These are phyloP conservation scores for Scaptomyza tumidula DNA, from an alignment of 2,888 invertebrate species.

Conservation along the genomic window DNA sequence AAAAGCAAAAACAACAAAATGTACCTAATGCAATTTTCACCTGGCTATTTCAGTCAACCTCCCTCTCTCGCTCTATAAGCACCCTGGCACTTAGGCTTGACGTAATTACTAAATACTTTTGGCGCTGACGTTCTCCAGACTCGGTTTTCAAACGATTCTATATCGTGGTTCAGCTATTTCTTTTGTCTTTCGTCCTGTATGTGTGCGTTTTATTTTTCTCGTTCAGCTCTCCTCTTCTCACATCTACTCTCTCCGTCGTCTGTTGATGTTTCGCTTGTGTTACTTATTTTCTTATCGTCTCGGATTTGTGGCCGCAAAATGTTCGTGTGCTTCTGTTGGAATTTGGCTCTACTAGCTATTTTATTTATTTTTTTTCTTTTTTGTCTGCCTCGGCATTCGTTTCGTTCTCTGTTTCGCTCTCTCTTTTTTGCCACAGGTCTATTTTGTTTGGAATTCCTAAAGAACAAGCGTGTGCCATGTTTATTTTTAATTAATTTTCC, in stretches of 20 bases:
- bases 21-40: conserved; percentile 75
- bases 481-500: conserved; percentile 80
- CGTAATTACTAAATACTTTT: conserved; percentile 80
- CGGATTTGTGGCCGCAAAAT: conserved; percentile 78
- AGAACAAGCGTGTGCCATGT: conserved; percentile 78
- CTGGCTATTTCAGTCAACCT: conserved; percentile 28
- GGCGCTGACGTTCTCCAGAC: conserved; percentile 54
- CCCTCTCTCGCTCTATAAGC: neutral
- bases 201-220: conserved; percentile 17
- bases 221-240: neutral
- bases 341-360: conserved; percentile 69
- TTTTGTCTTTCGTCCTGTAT: conserved; percentile 36
- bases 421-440: conserved; percentile 61
- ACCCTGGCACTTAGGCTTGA: conserved; percentile 34
- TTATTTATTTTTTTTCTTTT: conserved; percentile 45
- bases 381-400: conserved; percentile 59
- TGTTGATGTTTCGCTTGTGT: conserved; percentile 32
- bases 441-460: conserved; percentile 73
- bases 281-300: conserved; percentile 78
- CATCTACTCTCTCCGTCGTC: neutral
- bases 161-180: conserved; percentile 44
- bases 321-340: conserved; percentile 74
- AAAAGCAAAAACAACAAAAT: conserved; percentile 11
- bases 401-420: conserved; percentile 23
- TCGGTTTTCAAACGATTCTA: conserved; percentile 27